phyloP scores from a whole-genome alignment of 2,888 invertebrate species.

The Ceraclea dissimilis region DNA sequence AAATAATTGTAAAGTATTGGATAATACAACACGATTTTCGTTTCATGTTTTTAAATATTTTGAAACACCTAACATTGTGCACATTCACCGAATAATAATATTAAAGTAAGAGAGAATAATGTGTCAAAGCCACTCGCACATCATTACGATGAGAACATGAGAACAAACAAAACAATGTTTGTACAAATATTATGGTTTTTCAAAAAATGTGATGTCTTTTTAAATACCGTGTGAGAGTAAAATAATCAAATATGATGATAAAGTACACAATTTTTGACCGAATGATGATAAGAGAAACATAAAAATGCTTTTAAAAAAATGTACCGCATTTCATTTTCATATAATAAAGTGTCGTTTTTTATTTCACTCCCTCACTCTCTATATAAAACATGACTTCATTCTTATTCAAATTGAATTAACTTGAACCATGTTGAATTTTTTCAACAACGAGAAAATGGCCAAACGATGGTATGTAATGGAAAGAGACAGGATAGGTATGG shows the following conservation, averaged over 20 bases:
- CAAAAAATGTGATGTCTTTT: too few relatives aligned
- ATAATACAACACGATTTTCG: too few relatives aligned
- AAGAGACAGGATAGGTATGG: neutral
- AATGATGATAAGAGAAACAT: constrained; percentile 22
- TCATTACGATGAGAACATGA: too few relatives aligned
- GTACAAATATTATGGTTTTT: too few relatives aligned
- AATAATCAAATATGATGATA: neutral
- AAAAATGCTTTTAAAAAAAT: constrained; percentile 24
- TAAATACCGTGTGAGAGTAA: too few relatives aligned
- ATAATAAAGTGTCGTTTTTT: constrained; percentile 13
- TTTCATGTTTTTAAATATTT: too few relatives aligned
- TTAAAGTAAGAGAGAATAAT: too few relatives aligned
- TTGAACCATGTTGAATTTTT: constrained; percentile 25
- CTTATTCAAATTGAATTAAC: constrained; percentile 26
- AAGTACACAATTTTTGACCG: constrained; percentile 18
- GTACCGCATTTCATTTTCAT: constrained; percentile 10
- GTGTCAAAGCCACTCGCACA: too few relatives aligned
- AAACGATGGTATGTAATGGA: constrained; percentile 8
- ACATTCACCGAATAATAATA: too few relatives aligned
- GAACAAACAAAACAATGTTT: too few relatives aligned
- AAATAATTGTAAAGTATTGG: too few relatives aligned
- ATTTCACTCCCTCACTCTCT: neutral
- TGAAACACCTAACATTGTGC: too few relatives aligned
- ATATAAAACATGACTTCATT: constrained; percentile 18
- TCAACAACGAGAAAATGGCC: constrained; percentile 22